Base-by-base conservation (phyloP, 2,113 vertebrate genomes). In the Nothoprocta perdicaria region DNA sequence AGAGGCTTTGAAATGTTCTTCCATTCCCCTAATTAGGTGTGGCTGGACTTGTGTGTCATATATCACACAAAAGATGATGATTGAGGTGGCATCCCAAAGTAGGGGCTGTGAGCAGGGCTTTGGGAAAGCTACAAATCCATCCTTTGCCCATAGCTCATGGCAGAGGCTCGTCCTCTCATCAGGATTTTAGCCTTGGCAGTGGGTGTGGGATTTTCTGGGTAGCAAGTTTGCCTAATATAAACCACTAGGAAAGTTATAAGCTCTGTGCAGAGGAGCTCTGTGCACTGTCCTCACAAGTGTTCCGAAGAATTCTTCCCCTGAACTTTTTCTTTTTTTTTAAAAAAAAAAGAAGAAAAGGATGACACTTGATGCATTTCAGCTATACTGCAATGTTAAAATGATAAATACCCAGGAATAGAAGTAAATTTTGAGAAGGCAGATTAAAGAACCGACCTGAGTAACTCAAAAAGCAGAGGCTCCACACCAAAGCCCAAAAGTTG, bases 11-110 rank as follows among this genome's bases (percentile, higher is more conserved):
- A 95, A 80, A 87, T 0, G 1, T 3, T 89, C 86, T 93, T 82
- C 67, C 55, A 88, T 78, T 92, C 82, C 35, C 17, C 71, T 91
- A 75, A 80, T 73, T 83, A 84, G 85, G 4, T 80, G 83, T 86
- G 76, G 76, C 95, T 83, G 72, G 82, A 68, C 61, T 86, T 81
- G 53, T 89, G 53, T 9, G 52, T 81, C 43, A 27, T 78, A 3
- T 27, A 31, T 80, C 40, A 68, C 71, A 71, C 6, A 74, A 38
- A 89, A 92, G 41, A 12, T 63, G 41, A 71, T 85, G 72, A 91
- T 75, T 88, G 92, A 85, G 72, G 45, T 16, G 0, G n/a, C 69
- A 55, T 21, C 45, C 84, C 0, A 0, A 87, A 69, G 79, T 74
- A 58, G n/a, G 69, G 85, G 33, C 73, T 95, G 88, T 72, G 73